Evolutionary conservation across 2,888 invertebrate species (phyloP).

Genomic region (Lasioglossum vierecki): DNA sequence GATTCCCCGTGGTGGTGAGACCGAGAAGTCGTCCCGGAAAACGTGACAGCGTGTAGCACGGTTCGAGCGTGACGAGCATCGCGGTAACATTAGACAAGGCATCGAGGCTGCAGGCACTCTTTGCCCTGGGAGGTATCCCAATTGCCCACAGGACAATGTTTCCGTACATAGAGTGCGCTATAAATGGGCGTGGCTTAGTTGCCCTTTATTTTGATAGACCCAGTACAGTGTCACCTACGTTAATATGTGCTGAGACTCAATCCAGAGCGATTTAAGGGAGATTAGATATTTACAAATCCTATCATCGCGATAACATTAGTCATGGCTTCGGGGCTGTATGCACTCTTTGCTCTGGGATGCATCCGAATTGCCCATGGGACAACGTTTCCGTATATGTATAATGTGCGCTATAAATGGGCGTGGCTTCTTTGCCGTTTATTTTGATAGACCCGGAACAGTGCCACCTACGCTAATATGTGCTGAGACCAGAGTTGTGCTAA

Average conservation of each 20-base stretch:
- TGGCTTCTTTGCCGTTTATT: neutral
- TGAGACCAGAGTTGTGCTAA: too few relatives aligned
- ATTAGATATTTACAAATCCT: too few relatives aligned
- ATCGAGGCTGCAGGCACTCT: neutral
- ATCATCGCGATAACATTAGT: too few relatives aligned
- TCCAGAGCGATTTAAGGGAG: too few relatives aligned
- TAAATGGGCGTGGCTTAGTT: neutral
- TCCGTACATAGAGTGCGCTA: neutral
- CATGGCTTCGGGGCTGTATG: too few relatives aligned
- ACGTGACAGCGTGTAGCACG: conserved; percentile 21
- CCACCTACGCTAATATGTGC: too few relatives aligned
- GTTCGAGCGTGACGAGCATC: conserved; percentile 35
- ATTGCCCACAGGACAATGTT: neutral
- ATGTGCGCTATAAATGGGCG: neutral
- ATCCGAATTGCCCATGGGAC: too few relatives aligned
- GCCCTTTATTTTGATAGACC: neutral
- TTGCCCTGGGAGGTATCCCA: neutral
- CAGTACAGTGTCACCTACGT: too few relatives aligned
- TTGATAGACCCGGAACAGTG: neutral
- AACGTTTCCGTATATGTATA: neutral
- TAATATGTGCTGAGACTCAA: too few relatives aligned
- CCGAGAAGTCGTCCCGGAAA: conserved; percentile 11
- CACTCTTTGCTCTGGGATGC: too few relatives aligned
- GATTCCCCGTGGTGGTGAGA: conserved; percentile 17
- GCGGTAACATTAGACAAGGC: neutral